Evolutionary conservation across 2,888 invertebrate genomes (phyloP).

Genomic region (Agapetus fuscipes): DNA sequence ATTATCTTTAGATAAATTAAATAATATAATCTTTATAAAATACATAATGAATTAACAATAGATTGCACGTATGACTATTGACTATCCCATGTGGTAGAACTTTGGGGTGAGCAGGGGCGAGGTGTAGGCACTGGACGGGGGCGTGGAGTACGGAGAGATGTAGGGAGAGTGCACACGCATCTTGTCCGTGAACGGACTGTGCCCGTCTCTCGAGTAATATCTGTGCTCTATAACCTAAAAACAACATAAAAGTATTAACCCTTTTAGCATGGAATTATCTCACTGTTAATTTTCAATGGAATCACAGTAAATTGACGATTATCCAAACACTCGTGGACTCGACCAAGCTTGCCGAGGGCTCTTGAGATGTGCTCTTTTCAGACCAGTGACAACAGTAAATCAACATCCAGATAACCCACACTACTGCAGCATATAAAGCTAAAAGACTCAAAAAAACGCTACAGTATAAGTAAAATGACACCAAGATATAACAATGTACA

Average conservation of each 20-base stretch:
- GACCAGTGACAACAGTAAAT: no score
- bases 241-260: slow-evolving; percentile 1
- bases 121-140: slow-evolving; percentile 32
- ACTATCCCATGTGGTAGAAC: slow-evolving; percentile 51
- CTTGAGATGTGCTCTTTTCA: no score
- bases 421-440: no score
- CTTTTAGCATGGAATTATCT: background rate
- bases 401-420: no score
- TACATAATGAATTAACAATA: background rate
- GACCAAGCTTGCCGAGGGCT: background rate
- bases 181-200: slow-evolving; percentile 44
- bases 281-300: background rate
- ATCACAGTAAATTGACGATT: no score
- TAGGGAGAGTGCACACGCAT: slow-evolving; percentile 36
- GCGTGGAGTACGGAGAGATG: slow-evolving; percentile 33
- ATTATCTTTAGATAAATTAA: background rate
- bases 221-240: slow-evolving; percentile 43
- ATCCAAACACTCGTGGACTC: background rate
- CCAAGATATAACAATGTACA: no score
- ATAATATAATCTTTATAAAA: background rate
- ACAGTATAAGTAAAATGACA: no score
- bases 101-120: slow-evolving; percentile 44
- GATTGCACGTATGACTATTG: background rate
- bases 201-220: slow-evolving; percentile 41
- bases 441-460: no score